phyloP scores from a whole-genome alignment of 2,113 vertebrate genomes.

The Carassius auratus region DNA sequence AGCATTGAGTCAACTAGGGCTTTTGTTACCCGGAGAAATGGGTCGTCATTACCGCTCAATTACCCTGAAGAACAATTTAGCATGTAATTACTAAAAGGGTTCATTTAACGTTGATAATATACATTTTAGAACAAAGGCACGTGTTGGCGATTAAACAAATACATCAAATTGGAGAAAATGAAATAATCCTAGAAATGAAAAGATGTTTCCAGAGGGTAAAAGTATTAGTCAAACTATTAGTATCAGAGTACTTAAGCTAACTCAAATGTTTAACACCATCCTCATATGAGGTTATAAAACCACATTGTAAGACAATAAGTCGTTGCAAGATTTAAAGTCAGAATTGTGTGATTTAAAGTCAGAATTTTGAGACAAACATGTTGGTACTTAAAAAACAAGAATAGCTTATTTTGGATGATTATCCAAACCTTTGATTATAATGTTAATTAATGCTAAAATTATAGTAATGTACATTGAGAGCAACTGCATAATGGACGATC shows the following conservation, averaged over 20 bases:
- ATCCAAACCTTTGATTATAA: too few species aligned
- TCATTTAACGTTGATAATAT: slow-evolving; percentile 25
- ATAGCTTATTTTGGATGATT: too few species aligned
- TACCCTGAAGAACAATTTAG: slow-evolving; percentile 35
- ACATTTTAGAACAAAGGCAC: slow-evolving; percentile 22
- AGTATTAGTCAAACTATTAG: background rate
- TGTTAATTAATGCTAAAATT: too few species aligned
- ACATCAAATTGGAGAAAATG: background rate
- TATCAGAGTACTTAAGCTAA: background rate
- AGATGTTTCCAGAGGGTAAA: background rate
- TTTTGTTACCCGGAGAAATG: slow-evolving; percentile 34
- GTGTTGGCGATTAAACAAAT: slow-evolving; percentile 10
- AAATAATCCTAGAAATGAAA: background rate
- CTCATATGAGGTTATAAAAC: background rate
- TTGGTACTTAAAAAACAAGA: too few species aligned
- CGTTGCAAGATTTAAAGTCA: background rate
- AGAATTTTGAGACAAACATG: too few species aligned
- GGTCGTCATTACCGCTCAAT: slow-evolving; percentile 35
- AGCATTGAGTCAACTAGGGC: slow-evolving; percentile 33
- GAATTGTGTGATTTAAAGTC: too few species aligned
- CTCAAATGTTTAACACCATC: too few species aligned
- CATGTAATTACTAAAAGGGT: slow-evolving; percentile 25
- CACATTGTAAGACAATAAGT: background rate
- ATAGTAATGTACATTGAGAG: background rate
- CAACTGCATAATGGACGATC: background rate